Percentiles rank a stretch among this genome's conserved stretches.
phyloP scores from a whole-genome alignment of 2,113 vertebrate genomes.

The Melanostigma gelatinosum region DNA sequence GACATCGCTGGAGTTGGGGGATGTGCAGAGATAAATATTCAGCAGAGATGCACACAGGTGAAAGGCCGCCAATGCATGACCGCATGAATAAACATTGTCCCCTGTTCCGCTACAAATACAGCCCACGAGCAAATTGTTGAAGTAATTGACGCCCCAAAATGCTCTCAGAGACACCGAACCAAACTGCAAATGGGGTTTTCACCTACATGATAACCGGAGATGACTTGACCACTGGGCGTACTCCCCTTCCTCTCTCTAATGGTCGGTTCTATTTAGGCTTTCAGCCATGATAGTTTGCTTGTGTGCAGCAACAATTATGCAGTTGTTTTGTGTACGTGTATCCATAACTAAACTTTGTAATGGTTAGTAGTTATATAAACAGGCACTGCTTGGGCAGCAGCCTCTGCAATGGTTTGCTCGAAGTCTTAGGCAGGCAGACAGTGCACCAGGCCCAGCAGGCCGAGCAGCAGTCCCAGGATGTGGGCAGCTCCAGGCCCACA shows the following conservation, averaged over 20 bases:
- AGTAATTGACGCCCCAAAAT: slow-evolving; percentile 76
- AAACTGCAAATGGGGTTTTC: slow-evolving; percentile 76
- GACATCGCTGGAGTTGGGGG: slow-evolving; percentile 45
- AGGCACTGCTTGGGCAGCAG: background rate
- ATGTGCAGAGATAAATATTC: slow-evolving; percentile 80
- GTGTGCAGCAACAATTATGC: background rate
- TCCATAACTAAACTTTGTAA: slow-evolving; percentile 19
- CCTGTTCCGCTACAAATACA: slow-evolving; percentile 81
- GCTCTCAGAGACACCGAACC: slow-evolving; percentile 67
- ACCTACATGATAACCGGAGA: slow-evolving; percentile 64
- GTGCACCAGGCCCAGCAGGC: slow-evolving; percentile 34
- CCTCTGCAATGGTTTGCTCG: slow-evolving; percentile 30
- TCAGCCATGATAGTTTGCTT: slow-evolving; percentile 37
- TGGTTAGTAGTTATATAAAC: slow-evolving; percentile 10
- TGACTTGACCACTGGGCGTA: slow-evolving; percentile 53
- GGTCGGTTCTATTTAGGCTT: slow-evolving; percentile 43
- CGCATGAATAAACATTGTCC: slow-evolving; percentile 81
- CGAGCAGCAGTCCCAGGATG: slow-evolving; percentile 38
- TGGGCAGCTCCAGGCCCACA: slow-evolving; percentile 37
- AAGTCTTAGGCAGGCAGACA: slow-evolving; percentile 17
- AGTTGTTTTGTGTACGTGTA: background rate
- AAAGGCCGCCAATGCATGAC: slow-evolving; percentile 73
- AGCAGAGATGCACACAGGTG: slow-evolving; percentile 74
- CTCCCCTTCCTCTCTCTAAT: slow-evolving; percentile 36
- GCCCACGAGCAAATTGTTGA: slow-evolving; percentile 78